phyloP scores from a whole-genome alignment of 2,888 invertebrate species.

The Matsumyia berberina region DNA sequence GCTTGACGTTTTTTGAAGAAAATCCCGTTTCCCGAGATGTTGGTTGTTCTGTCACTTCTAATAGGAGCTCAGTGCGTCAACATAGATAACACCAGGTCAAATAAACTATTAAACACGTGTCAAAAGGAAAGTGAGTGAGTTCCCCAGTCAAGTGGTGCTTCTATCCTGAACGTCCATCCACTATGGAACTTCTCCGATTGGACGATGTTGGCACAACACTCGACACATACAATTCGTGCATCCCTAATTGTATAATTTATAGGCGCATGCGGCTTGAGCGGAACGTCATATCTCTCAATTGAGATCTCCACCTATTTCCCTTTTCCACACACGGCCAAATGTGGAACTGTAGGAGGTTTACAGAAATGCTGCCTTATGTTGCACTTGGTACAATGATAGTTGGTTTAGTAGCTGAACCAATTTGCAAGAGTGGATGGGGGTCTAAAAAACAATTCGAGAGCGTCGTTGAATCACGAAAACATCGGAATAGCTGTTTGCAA shows the following conservation, averaged over 20 bases:
- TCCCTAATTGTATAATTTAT: slow-evolving; percentile 79
- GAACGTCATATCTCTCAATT: slow-evolving; percentile 37
- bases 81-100: too few relatives aligned
- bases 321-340: slow-evolving; percentile 19
- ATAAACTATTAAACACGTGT: too few relatives aligned
- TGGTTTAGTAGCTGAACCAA: slow-evolving; percentile 30
- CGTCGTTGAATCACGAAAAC: slow-evolving; percentile 44
- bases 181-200: slow-evolving; percentile 12
- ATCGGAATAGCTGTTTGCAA: slow-evolving; percentile 26
- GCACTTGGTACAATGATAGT: slow-evolving; percentile 22
- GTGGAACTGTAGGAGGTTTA: slow-evolving; percentile 18
- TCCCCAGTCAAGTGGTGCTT: not conserved
- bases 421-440: slow-evolving; percentile 9
- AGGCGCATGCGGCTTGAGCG: slow-evolving; percentile 52
- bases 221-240: slow-evolving; percentile 77
- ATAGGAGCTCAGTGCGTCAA: too few relatives aligned
- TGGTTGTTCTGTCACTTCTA: too few relatives aligned
- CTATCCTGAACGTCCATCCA: not conserved
- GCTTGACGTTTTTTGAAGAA: too few relatives aligned
- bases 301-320: slow-evolving; percentile 41
- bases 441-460: slow-evolving; percentile 14
- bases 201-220: slow-evolving; percentile 62
- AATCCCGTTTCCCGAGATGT: too few relatives aligned
- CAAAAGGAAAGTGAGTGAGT: not conserved
- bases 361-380: slow-evolving; percentile 35